A percentile compares a stretch with the other conserved stretches of the same genome.
These are phyloP conservation scores for Drosophila lacertosa DNA, from an alignment of 1,140 invertebrate genomes.

Conservation along the genomic window DNA sequence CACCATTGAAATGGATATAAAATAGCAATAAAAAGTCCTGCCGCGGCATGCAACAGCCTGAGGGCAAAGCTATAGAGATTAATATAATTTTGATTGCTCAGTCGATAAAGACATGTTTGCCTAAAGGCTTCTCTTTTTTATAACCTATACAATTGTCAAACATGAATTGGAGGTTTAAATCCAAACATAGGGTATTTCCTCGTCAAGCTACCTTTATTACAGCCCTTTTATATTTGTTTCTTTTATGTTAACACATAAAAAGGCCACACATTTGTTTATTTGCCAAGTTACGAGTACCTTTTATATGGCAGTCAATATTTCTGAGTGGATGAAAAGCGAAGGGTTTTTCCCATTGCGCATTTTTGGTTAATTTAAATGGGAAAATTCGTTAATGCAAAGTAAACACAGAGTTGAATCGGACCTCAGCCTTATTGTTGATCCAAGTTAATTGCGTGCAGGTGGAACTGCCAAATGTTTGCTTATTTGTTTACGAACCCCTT, in stretches of 20 bases:
- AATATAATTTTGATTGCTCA: neutral
- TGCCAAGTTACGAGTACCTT: conserved; percentile 6
- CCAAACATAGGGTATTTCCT: neutral
- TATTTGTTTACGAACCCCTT: conserved; percentile 61
- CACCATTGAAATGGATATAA: conserved; percentile 1
- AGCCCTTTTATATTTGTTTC: neutral
- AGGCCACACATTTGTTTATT: conserved; percentile 33
- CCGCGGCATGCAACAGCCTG: neutral
- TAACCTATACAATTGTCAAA: no score
- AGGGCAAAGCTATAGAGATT: neutral
- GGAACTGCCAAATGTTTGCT: conserved; percentile 42
- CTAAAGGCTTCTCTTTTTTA: neutral
- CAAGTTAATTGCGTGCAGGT: conserved; percentile 59
- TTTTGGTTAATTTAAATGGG: conserved; percentile 53
- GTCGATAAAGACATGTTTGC: neutral
- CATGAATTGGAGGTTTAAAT: no score
- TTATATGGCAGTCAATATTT: conserved; percentile 34
- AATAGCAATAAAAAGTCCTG: neutral
- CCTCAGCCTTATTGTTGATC: conserved; percentile 49
- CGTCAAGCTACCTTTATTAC: no score
- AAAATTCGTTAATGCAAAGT: conserved; percentile 66
- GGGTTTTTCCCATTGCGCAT: conserved; percentile 27
- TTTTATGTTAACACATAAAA: conserved; percentile 69
- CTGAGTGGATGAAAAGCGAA: neutral
- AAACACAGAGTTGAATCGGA: conserved; percentile 55